phyloP scores from a whole-genome alignment of 2,113 vertebrate species.

The Numida meleagris region DNA sequence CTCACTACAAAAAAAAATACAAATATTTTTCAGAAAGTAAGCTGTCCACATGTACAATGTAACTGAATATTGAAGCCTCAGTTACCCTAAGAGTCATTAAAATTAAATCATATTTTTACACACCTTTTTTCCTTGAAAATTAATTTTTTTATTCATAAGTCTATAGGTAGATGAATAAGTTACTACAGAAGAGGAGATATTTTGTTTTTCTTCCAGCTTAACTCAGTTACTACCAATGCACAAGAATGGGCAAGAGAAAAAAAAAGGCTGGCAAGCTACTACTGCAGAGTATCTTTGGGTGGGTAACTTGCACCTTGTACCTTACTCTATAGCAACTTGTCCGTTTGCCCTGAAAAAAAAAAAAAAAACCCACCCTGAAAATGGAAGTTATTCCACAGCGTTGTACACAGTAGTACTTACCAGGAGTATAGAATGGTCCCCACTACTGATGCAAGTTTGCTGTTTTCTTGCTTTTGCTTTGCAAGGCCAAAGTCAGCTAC shows the following conservation, averaged over 20 bases:
- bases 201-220: neutral
- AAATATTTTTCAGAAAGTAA: neutral
- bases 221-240: neutral
- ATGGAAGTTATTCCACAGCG: neutral
- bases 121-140: neutral
- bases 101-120: neutral
- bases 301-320: neutral
- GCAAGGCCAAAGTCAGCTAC: conserved; percentile 91
- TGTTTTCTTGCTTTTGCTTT: conserved; percentile 91
- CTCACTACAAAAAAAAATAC: neutral
- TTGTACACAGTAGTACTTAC: conserved; percentile 71
- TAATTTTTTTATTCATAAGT: neutral
- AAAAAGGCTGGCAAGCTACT: neutral
- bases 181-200: neutral
- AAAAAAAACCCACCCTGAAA: neutral
- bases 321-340: neutral
- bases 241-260: neutral
- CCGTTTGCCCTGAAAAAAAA: neutral
- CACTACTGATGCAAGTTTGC: conserved; percentile 88
- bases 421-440: conserved; percentile 92
- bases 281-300: neutral
- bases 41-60: neutral
- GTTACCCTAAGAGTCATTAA: neutral
- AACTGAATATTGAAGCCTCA: neutral
- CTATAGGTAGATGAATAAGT: neutral